phyloP scores from a whole-genome alignment of 2,888 invertebrate genomes.

The Patella ulyssiponensis region DNA sequence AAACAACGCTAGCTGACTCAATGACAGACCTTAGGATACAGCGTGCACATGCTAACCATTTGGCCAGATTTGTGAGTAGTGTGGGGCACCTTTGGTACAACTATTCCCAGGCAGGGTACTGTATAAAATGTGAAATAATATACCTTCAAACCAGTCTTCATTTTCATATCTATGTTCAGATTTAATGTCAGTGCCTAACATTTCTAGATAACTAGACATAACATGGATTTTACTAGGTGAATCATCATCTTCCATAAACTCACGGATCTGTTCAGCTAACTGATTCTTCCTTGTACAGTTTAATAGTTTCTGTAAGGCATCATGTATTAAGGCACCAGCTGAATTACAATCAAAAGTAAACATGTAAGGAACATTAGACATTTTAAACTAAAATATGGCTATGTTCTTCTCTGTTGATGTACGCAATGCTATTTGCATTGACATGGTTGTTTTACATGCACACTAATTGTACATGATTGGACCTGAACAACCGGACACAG shows the following conservation, averaged over 20 bases:
- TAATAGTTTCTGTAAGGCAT: constrained; percentile 55
- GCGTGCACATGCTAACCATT: too few relatives aligned
- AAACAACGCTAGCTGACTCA: too few relatives aligned
- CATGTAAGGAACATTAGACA: neutral
- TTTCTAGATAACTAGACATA: constrained; percentile 60
- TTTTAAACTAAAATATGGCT: neutral
- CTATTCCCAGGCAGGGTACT: too few relatives aligned
- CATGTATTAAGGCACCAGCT: constrained; percentile 60
- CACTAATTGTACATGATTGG: too few relatives aligned
- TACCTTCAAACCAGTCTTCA: constrained; percentile 66
- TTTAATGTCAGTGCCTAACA: constrained; percentile 55
- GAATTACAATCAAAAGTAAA: constrained; percentile 17
- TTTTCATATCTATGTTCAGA: constrained; percentile 55
- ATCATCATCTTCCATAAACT: constrained; percentile 54
- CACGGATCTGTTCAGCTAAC: constrained; percentile 58
- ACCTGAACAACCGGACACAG: too few relatives aligned
- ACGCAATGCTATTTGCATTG: neutral
- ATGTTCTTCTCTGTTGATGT: neutral
- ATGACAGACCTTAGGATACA: too few relatives aligned
- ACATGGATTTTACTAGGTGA: constrained; percentile 60
- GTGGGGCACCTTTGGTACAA: too few relatives aligned
- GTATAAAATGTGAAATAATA: neutral
- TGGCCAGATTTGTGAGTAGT: too few relatives aligned
- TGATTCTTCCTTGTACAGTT: constrained; percentile 49
- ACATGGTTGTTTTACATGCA: too few relatives aligned